These are phyloP conservation scores for Philypnodon macrostomus DNA, from an alignment of 2,797 vertebrate genomes.

Conservation along the genomic window DNA sequence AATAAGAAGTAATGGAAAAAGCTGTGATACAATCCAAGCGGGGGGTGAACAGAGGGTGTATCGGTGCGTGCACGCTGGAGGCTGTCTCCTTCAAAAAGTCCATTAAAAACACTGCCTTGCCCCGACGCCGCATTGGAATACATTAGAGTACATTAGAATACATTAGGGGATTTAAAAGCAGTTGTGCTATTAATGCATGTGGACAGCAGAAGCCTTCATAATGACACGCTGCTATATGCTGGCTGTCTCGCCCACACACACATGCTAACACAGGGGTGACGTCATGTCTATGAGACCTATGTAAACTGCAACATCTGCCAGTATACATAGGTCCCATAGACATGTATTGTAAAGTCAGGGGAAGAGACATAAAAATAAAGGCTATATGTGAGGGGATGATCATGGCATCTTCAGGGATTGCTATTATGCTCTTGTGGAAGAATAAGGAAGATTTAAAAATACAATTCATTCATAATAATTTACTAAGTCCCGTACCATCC, in stretches of 20 bases:
- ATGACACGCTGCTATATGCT: constrained; percentile 42
- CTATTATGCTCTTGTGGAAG: constrained; percentile 25
- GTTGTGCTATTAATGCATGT: constrained; percentile 66
- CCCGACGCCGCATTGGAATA: constrained; percentile 65
- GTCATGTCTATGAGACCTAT: constrained; percentile 33
- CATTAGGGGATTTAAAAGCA: constrained; percentile 73
- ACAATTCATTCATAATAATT: no score
- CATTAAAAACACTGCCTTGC: constrained; percentile 67
- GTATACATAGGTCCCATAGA: constrained; percentile 23
- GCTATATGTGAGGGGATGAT: constrained; percentile 19
- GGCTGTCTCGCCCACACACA: constrained; percentile 7
- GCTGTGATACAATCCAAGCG: constrained; percentile 26
- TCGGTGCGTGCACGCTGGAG: constrained; percentile 50
- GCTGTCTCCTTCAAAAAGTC: constrained; percentile 61
- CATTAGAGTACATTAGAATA: constrained; percentile 76
- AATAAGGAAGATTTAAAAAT: no score
- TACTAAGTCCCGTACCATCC: no score
- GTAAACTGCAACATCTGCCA: no score
- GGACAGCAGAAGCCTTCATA: constrained; percentile 60
- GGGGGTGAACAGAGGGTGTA: constrained; percentile 31
- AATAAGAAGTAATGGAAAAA: constrained; percentile 11
- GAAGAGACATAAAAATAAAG: constrained; percentile 18
- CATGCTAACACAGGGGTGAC: constrained; percentile 27
- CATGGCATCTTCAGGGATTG: constrained; percentile 25
- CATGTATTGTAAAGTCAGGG: constrained; percentile 16